Evolutionary conservation across 1,140 invertebrate species (phyloP).

Genomic region (Holotrichia oblita): DNA sequence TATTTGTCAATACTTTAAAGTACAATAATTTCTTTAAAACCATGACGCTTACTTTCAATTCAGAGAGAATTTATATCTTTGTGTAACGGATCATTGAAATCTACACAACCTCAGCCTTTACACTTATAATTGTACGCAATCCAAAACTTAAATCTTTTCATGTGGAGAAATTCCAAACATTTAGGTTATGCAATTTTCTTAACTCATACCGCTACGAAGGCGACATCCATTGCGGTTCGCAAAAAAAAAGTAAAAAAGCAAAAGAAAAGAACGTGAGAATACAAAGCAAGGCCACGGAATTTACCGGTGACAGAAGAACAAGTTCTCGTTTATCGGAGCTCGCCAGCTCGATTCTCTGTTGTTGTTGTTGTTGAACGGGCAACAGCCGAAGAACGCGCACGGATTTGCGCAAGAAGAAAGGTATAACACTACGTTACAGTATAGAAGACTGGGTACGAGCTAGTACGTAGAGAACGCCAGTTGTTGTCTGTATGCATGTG

Average conservation of each 20-base stretch:
- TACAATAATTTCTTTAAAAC: no score
- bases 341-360: background rate
- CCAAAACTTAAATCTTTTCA: background rate
- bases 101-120: background rate
- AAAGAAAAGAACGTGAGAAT: slow-evolving; percentile 23
- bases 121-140: background rate
- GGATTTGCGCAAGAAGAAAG: slow-evolving; percentile 25
- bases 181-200: slow-evolving; percentile 38
- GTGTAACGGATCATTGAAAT: no score
- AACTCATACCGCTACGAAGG: background rate
- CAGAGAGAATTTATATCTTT: no score
- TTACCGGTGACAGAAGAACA: slow-evolving; percentile 36
- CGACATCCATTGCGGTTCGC: background rate
- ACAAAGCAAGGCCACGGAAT: slow-evolving; percentile 39
- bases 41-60: no score
- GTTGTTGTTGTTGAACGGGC: background rate
- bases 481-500: background rate
- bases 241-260: slow-evolving; percentile 25
- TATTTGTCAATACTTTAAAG: no score
- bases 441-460: background rate
- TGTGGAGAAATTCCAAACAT: slow-evolving; percentile 30
- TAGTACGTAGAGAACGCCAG: background rate
- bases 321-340: slow-evolving; percentile 19
- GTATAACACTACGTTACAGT: background rate
- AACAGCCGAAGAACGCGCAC: background rate